These are phyloP conservation scores for Ctenodactylus gundi DNA, from an alignment of 2,113 vertebrate genomes.

Conservation along the genomic window DNA sequence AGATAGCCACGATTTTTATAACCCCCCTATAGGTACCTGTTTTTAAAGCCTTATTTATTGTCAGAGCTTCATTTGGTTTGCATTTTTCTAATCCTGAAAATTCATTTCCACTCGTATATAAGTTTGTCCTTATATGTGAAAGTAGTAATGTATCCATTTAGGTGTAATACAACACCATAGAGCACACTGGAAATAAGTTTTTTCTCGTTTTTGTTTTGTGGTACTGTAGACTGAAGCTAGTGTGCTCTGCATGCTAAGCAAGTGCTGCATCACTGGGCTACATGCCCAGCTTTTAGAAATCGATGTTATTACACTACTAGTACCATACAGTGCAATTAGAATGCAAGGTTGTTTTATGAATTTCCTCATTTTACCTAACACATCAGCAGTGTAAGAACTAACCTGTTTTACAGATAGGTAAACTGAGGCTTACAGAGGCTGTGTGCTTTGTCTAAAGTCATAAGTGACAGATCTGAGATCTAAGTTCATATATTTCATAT, in stretches of 20 bases:
- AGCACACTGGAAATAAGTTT: neutral
- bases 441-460: neutral
- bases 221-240: neutral
- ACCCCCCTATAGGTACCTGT: neutral
- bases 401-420: neutral
- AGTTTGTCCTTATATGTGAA: neutral
- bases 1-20: neutral
- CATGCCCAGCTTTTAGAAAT: neutral
- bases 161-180: neutral
- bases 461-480: neutral
- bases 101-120: neutral
- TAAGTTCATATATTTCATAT: neutral
- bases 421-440: neutral
- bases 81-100: neutral
- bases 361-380: neutral
- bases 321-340: neutral
- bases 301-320: neutral
- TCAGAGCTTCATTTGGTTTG: neutral
- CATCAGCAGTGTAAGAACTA: neutral
- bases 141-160: too few species aligned
- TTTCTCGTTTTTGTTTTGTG: neutral
- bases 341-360: neutral
- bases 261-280: neutral
- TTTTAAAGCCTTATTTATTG: neutral
- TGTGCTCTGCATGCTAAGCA: neutral